Percentiles rank a stretch among this genome's conserved stretches.
Conservation (phyloP, 1,140 invertebrate genomes). For the Bombus confusus region DNA sequence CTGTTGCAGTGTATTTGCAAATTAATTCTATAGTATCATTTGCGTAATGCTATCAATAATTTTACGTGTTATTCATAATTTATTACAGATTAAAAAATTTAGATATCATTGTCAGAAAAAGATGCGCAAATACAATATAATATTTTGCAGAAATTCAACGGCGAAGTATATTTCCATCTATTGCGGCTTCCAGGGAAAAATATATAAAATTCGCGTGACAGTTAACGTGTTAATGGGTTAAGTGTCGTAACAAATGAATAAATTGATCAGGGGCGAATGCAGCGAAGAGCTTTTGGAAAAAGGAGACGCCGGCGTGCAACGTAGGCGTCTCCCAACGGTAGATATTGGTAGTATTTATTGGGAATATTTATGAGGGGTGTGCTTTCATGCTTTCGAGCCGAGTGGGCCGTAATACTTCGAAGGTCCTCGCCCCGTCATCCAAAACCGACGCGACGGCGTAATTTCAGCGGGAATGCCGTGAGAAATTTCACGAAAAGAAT, state of each 20-base stretch:
- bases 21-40: too few species aligned
- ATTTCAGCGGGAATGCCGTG: conserved; percentile 56
- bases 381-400: conserved; percentile 57
- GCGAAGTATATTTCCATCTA: too few species aligned
- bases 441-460: conserved; percentile 33
- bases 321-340: conserved; percentile 62
- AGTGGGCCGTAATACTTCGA: conserved; percentile 59
- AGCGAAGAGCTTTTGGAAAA: conserved; percentile 27
- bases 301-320: conserved; percentile 18
- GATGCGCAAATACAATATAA: too few species aligned
- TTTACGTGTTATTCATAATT: too few species aligned
- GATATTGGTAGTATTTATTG: conserved; percentile 62
- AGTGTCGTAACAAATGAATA: neutral
- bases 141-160: too few species aligned
- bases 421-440: conserved; percentile 49
- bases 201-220: too few species aligned
- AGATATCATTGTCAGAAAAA: too few species aligned
- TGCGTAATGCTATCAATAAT: too few species aligned
- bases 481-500: conserved; percentile 53
- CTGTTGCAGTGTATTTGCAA: too few species aligned
- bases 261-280: conserved; percentile 24
- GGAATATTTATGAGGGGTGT: conserved; percentile 63
- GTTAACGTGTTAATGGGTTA: neutral
- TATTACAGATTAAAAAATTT: too few species aligned
- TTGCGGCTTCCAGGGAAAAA: neutral